Evolutionary conservation across 1,140 invertebrate species (phyloP).

Genomic region (Pygmarrhopalites habei): DNA sequence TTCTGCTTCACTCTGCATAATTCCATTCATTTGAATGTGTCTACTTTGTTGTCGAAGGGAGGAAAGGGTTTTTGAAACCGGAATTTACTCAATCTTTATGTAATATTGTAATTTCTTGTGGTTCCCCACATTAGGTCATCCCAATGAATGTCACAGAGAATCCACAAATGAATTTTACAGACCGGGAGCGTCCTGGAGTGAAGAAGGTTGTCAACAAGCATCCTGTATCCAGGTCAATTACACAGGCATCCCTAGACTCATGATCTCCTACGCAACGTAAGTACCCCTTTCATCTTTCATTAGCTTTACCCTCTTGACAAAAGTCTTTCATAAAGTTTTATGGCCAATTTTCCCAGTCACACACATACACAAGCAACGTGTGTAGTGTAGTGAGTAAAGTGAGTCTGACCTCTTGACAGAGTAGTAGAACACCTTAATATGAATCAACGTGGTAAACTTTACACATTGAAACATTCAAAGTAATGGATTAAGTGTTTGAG

Average conservation of each 20-base stretch:
- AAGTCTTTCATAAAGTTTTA: neutral
- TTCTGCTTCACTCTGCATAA: too few relatives aligned
- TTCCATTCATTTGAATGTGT: too few relatives aligned
- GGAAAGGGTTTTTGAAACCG: neutral
- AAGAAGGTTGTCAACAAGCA: slow-evolving; percentile 26
- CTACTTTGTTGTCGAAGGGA: too few relatives aligned
- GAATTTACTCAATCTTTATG: neutral
- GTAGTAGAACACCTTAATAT: too few relatives aligned
- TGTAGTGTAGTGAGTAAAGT: too few relatives aligned
- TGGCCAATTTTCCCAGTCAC: too few relatives aligned
- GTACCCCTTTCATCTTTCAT: slow-evolving; percentile 4
- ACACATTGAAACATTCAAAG: too few relatives aligned
- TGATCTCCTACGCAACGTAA: slow-evolving; percentile 36
- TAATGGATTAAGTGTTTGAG: too few relatives aligned
- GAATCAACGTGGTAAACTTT: too few relatives aligned
- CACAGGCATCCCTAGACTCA: slow-evolving; percentile 28
- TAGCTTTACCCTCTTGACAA: neutral
- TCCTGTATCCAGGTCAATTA: slow-evolving; percentile 21
- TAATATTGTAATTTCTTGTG: too few relatives aligned
- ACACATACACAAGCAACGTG: too few relatives aligned
- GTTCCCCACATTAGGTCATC: slow-evolving; percentile 36
- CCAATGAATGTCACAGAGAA: slow-evolving; percentile 24
- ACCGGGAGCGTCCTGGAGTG: slow-evolving; percentile 31
- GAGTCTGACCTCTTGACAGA: too few relatives aligned
- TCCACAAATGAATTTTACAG: slow-evolving; percentile 22